Evolutionary conservation across 92 coral and sea anemone genomes (phyloP), one percentile per base, ranked within the genome.

Genomic region (Porites cylindrica): DNA sequence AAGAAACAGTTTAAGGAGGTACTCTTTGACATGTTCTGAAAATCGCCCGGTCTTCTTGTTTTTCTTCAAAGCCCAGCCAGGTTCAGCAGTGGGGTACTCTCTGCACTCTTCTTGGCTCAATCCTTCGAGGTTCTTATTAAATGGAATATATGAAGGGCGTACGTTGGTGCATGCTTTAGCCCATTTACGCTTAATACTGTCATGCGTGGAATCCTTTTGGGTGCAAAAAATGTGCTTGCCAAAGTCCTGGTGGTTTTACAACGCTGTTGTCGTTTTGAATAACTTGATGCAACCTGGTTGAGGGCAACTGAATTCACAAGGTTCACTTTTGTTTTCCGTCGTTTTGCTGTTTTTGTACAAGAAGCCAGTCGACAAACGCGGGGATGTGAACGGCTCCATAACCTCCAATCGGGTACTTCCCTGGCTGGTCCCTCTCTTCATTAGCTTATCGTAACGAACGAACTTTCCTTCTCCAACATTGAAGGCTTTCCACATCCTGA

Each of bases 361-460:
- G 29, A 26, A 26, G 29, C 29, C 29, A 26, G 29, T 26, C 59
- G 84, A 79, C 72, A 20, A 58, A n/a, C 50, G 67, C 29, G 84
- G 75, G 17, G 84, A 63, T 53, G 84, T 20, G 43, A 79, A 79
- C 10, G 51, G 70, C 69, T 64, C 69, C 5, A 64, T 19, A 0
- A 64, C 69, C 69, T 7, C 69, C 69, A 64, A 8, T 8, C 69
- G 10, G 24, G 69, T 67, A 7, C 13, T 67, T n/a, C 29, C 72
- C 32, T 80, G 75, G 18, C 76, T 67, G 69, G 12, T 21, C 12
- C 85, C 85, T 62, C 21, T 80, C 76, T 80, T 80, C 59, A 56
- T 80, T 26, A 80, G 75, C 75, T 65, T 80, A n/a, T 80, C 76
- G 54, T 80, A 80, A 80, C 50, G 85, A 80, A 80, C 47, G 52